Evolutionary conservation across 2,113 vertebrate genomes (phyloP), one percentile per base, ranked within the genome.

Genomic region (Coturnix japonica): DNA sequence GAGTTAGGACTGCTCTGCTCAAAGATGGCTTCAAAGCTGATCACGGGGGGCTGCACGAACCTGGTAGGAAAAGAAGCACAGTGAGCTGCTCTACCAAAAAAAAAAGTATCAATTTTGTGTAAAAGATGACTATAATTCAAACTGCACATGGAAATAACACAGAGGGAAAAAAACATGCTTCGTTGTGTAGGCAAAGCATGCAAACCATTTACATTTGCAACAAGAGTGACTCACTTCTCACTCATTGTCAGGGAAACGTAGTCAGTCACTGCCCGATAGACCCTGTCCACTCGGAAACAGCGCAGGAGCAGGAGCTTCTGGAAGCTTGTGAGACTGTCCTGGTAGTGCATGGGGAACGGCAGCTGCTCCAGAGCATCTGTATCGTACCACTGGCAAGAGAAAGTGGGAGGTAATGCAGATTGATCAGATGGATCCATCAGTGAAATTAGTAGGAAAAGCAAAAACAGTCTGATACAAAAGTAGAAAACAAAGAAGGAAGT

Each of bases 41-140:
- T 98, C 96, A 99, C 98, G 0, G 99, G 99, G 19, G 99, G 99
- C 94, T 99, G 99, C 49, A 99, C 99, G 2, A 98, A 99, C 95
- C 99, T 99, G 96, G 51, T 7, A 73, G 39, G 74, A 63, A 54
- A 33, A 82, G 43, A 69, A 70, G 44, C 26, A 70, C 25, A 85
- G 30, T 2, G 26, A 90, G 28, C 6, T 26, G 61, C 31, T 51
- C 46, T 35, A 21, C 35, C 37, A 37, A 69, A 19, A 53, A 37
- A 69, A 19, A 53, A 28, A 9, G 49, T 43, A 74, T 39, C 31
- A 22, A 74, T 12, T 35, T 6, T 2, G 4, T 37, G 47, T 63
- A 53, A 71, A 26, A 75, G 43, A 22, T 31, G 39, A 37, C 46
- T 28, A 11, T 16, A 11, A 46, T 39, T 60, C 14, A 5, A 37